Conservation (phyloP, 2,888 invertebrate genomes). For the Sarcophaga carnaria region DNA sequence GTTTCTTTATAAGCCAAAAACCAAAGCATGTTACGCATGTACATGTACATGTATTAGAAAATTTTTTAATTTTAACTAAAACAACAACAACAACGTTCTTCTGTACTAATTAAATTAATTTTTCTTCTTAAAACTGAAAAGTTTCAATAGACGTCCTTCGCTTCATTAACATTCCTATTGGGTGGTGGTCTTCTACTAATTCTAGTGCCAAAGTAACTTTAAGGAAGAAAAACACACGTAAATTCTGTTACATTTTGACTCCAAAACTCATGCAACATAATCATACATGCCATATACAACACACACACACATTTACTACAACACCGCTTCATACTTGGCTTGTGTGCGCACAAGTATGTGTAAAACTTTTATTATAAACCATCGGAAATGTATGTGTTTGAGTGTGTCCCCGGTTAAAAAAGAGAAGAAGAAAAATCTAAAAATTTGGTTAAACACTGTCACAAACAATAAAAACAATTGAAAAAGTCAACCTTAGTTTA, state of each 20-base stretch:
- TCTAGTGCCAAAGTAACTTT: constrained; percentile 14
- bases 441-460: constrained; percentile 53
- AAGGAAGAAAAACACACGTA: not conserved
- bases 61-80: not conserved
- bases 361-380: not conserved
- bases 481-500: not conserved
- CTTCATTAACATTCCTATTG: constrained; percentile 42
- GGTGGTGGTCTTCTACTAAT: not conserved
- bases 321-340: not conserved
- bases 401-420: no score
- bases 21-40: no score
- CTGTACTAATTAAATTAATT: constrained; percentile 18
- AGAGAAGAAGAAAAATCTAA: not conserved
- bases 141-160: not conserved
- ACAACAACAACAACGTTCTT: no score
- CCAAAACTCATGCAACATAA: no score
- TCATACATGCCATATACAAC: no score
- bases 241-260: not conserved
- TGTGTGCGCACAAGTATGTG: not conserved
- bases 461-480: constrained; percentile 18
- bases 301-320: not conserved
- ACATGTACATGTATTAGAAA: not conserved
- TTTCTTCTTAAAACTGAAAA: not conserved
- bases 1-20: not conserved
- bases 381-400: no score